A percentile compares a stretch with the other conserved stretches of the same genome.
Conservation (phyloP, 2,113 vertebrate species). For the Tachycineta bicolor region DNA sequence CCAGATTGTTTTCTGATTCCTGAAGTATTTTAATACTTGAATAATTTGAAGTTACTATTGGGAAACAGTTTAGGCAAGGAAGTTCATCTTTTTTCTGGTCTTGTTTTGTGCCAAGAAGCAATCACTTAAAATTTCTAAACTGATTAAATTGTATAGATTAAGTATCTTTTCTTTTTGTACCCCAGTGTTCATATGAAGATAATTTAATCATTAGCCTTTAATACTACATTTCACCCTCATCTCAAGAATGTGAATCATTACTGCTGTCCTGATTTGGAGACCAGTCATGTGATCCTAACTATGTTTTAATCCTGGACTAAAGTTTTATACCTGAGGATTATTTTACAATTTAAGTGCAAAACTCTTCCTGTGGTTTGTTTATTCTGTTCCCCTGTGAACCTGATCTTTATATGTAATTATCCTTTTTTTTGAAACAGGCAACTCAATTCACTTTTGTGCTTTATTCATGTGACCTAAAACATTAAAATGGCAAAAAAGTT, state of each 20-base stretch:
- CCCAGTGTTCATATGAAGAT: neutral
- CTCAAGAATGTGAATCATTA: neutral
- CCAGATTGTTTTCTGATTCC: neutral
- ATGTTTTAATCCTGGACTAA: neutral
- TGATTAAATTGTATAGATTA: neutral
- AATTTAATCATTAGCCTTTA: neutral
- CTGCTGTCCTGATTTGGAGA: neutral
- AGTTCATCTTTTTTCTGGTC: neutral
- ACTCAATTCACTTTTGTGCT: neutral
- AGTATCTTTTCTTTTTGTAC: neutral
- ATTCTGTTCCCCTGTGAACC: neutral
- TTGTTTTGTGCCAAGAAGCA: neutral
- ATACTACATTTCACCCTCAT: neutral
- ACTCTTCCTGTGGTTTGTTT: neutral
- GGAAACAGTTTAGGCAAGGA: neutral
- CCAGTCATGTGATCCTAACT: neutral
- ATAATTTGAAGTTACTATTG: neutral
- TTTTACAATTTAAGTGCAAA: neutral
- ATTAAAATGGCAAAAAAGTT: neutral
- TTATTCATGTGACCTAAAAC: neutral
- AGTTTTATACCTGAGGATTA: neutral
- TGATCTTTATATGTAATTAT: neutral
- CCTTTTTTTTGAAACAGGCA: neutral
- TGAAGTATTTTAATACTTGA: neutral
- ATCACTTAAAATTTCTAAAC: neutral